Conservation (phyloP, 2,888 invertebrate genomes). For the Euplexia lucipara region DNA sequence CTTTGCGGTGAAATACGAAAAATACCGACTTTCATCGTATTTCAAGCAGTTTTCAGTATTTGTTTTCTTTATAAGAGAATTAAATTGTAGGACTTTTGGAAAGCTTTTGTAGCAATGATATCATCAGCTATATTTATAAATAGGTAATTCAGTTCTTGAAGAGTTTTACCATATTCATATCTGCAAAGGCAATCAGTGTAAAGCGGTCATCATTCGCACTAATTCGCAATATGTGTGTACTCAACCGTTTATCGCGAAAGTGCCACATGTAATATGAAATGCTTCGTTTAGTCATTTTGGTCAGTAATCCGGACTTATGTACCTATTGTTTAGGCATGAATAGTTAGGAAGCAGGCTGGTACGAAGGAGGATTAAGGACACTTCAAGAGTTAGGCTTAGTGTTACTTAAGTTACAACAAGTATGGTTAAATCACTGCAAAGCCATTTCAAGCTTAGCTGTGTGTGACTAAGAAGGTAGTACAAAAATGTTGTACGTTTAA, state of each 20-base stretch:
- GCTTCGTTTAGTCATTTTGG: conserved; percentile 7
- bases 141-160: neutral
- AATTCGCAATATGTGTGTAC: conserved; percentile 4
- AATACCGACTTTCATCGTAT: too few relatives aligned
- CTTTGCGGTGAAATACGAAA: too few relatives aligned
- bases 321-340: conserved; percentile 30
- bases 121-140: neutral
- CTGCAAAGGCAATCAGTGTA: conserved; percentile 9
- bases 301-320: conserved; percentile 37
- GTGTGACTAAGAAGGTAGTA: neutral
- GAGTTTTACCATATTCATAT: neutral
- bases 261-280: conserved; percentile 22
- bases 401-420: neutral
- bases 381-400: conserved; percentile 5
- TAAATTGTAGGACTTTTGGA: too few relatives aligned
- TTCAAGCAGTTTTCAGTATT: too few relatives aligned
- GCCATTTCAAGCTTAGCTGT: conserved; percentile 5
- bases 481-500: conserved; percentile 11
- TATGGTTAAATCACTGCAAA: neutral
- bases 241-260: conserved; percentile 16
- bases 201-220: conserved; percentile 1
- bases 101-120: neutral
- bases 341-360: conserved; percentile 3
- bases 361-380: conserved; percentile 5
- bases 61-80: too few relatives aligned